Evolutionary conservation across 2,797 vertebrate genomes (phyloP).

Genomic region (Sebastes jordani): DNA sequence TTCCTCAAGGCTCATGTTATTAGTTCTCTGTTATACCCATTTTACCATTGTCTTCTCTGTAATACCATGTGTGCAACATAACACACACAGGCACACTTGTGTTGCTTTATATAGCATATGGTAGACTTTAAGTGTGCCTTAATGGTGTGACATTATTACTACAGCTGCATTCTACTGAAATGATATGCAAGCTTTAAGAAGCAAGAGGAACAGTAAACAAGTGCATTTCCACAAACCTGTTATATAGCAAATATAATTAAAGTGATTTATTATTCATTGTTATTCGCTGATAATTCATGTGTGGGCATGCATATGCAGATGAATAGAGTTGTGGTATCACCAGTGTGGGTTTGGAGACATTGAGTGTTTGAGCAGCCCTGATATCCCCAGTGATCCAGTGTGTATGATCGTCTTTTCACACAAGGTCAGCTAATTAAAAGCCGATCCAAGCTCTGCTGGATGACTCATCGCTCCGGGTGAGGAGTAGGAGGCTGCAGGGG

Average conservation of each 20-base stretch:
- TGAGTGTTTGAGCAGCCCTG: conserved; percentile 14
- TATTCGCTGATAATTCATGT: neutral
- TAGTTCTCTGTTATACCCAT: neutral
- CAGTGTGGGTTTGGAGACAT: neutral
- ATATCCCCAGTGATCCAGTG: conserved; percentile 22
- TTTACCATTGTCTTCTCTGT: neutral
- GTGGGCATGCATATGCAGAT: neutral
- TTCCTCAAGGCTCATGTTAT: conserved; percentile 5
- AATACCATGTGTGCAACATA: neutral
- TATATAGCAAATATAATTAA: neutral
- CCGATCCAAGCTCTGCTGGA: conserved; percentile 51
- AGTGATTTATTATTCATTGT: neutral
- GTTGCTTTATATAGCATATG: neutral
- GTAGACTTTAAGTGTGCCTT: neutral
- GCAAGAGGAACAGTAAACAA: neutral
- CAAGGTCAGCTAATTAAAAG: conserved; percentile 75
- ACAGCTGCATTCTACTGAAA: neutral
- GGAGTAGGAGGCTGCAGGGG: conserved; percentile 35
- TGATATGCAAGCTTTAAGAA: neutral
- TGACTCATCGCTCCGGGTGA: conserved; percentile 68
- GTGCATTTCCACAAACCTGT: neutral
- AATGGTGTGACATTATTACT: neutral
- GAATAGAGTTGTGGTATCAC: neutral
- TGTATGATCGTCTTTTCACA: conserved; percentile 48
- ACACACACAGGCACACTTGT: neutral